A percentile compares a stretch with the other conserved stretches of the same genome.
Conservation (phyloP, 1,140 invertebrate species). For the Drosophila repleta region DNA sequence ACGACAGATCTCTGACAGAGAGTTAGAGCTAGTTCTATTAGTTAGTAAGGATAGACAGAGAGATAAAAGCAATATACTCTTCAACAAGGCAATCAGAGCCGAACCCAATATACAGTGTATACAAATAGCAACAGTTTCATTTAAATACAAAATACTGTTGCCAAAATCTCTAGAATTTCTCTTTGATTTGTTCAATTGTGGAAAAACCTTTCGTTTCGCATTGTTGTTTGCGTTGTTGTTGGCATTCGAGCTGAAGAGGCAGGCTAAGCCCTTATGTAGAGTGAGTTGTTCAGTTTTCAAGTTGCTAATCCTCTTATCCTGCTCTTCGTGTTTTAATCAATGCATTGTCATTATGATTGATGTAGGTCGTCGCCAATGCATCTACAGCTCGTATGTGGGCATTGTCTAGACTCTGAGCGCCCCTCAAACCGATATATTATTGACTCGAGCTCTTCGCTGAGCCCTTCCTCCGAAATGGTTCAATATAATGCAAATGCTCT, state of each 20-base stretch:
- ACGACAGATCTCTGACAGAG: too few relatives aligned
- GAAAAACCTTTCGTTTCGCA: too few relatives aligned
- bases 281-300: not conserved
- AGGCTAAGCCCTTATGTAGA: not conserved
- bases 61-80: too few relatives aligned
- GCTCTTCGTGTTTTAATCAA: constrained; percentile 50
- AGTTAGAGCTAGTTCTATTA: too few relatives aligned
- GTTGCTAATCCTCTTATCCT: constrained; percentile 42
- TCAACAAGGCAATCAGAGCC: too few relatives aligned
- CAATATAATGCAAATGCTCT: constrained; percentile 19
- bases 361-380: constrained; percentile 29
- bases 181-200: too few relatives aligned
- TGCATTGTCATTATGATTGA: constrained; percentile 53
- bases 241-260: not conserved
- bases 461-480: constrained; percentile 13
- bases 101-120: too few relatives aligned
- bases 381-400: constrained; percentile 29
- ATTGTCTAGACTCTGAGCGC: constrained; percentile 23
- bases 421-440: not conserved
- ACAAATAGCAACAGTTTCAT: too few relatives aligned
- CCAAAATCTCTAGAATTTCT: too few relatives aligned
- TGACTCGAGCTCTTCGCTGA: constrained; percentile 7
- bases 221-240: not conserved
- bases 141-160: too few relatives aligned
- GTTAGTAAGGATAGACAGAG: too few relatives aligned